A percentile compares a stretch with the other conserved stretches of the same genome.
These are phyloP conservation scores for Octopus sinensis DNA, from an alignment of 1,140 invertebrate genomes.

Conservation along the genomic window DNA sequence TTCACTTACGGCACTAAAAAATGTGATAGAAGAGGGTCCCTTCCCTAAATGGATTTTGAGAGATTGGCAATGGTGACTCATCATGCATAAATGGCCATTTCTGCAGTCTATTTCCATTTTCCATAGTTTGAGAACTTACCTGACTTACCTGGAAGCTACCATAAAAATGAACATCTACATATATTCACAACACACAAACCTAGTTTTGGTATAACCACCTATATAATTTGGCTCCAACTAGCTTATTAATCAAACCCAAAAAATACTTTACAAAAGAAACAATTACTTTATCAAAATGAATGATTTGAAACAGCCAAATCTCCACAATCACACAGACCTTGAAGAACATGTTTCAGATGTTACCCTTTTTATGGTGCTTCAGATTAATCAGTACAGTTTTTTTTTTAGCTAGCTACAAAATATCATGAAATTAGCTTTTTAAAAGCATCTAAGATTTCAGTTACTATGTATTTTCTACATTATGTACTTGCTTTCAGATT, in stretches of 20 bases:
- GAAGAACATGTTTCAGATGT: not conserved
- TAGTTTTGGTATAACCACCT: too few species aligned
- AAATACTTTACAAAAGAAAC: too few species aligned
- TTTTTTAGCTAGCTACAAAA: too few species aligned
- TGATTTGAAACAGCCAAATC: too few species aligned
- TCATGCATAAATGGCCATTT: not conserved
- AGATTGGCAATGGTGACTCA: not conserved
- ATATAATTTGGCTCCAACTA: too few species aligned
- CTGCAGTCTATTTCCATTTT: not conserved
- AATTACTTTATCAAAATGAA: too few species aligned
- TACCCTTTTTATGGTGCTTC: not conserved
- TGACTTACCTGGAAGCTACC: constrained; percentile 18
- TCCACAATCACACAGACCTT: too few species aligned
- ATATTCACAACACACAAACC: not conserved
- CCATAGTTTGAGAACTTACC: constrained; percentile 15
- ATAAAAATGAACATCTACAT: constrained; percentile 15
- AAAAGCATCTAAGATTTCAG: too few species aligned
- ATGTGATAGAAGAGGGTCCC: constrained; percentile 8
- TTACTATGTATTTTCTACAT: too few species aligned
- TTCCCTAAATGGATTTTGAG: constrained; percentile 8
- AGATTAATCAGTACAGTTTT: constrained; percentile 9
- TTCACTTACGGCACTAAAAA: constrained; percentile 16
- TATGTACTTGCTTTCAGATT: too few species aligned
- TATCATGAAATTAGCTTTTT: too few species aligned
- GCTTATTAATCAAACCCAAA: too few species aligned